Base-by-base conservation (phyloP, 2,888 invertebrate species). In the Nezara viridula region DNA sequence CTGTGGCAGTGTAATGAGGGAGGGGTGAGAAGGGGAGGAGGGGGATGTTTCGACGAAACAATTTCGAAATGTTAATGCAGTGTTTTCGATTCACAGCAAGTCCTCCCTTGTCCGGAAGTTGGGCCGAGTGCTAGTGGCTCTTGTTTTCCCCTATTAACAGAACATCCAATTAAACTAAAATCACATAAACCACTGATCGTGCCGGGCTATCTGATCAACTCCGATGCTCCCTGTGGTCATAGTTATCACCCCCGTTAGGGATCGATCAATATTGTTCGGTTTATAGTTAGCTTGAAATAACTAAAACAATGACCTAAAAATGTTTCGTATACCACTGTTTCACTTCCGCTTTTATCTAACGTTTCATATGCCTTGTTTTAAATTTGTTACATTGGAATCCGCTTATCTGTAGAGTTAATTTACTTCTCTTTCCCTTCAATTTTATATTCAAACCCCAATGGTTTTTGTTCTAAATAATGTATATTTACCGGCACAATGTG, bases 121-220 rank as follows among this genome's bases (percentile, higher is more conserved):
- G 24, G 24, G 2, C n/a, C 6, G 55, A 6, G n/a, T n/a, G n/a
- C n/a, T n/a, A n/a, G n/a, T n/a, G 55, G 24, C 24, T 19, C 24
- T 55, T 24, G 55, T 55, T 24, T 55, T 55, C 55, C 55, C 24
- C 55, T n/a, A 55, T 55, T 55, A 55, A n/a, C 55, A 24, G 55
- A 55, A 55, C 55, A 55, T 55, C 55, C 55, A 55, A 55, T 55
- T 55, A 55, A 55, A 55, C 55, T 55, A 55, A 24, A 55, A 55
- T 55, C 55, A n/a, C 55, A 55, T 55, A n/a, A 55, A 55, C 55
- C 55, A n/a, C 24, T 10, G 55, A 55, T 55, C 55, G 55, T n/a
- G 24, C n/a, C 55, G 6, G 55, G n/a, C 50, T 55, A 55, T 55
- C 55, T 55, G 55, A 55, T 55, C 24, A 55, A 24, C 55, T n/a